These are phyloP conservation scores for Trematomus bernacchii DNA, from an alignment of 2,797 vertebrate genomes.

Conservation along the genomic window DNA sequence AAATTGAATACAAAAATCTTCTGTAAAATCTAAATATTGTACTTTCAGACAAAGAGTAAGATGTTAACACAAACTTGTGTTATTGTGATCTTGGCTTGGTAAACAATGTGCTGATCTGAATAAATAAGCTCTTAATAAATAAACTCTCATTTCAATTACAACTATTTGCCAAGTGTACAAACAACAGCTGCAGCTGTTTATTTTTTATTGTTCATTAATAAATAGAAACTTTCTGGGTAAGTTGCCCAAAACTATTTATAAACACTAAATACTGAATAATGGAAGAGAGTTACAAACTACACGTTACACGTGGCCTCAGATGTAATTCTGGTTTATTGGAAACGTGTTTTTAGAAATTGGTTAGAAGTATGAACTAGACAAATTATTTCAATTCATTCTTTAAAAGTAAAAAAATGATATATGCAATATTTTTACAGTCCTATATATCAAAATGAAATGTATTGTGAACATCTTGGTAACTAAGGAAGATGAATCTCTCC, in stretches of 20 bases:
- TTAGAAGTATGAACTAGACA: no score
- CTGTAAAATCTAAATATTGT: background rate
- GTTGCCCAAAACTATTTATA: constrained; percentile 19
- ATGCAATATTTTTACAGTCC: background rate
- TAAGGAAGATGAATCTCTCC: background rate
- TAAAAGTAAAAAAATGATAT: background rate
- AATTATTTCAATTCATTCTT: no score
- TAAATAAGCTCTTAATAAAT: constrained; percentile 43
- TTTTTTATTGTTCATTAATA: constrained; percentile 48
- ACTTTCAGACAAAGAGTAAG: background rate
- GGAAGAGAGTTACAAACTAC: background rate
- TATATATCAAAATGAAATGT: background rate
- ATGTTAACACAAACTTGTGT: background rate
- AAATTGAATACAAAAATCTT: background rate
- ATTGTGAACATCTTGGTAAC: background rate
- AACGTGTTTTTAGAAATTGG: background rate
- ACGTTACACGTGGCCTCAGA: background rate
- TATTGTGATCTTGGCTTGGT: constrained; percentile 13
- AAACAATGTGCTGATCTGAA: constrained; percentile 19
- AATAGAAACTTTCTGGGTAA: constrained; percentile 11
- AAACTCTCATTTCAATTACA: constrained; percentile 34
- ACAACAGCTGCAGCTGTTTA: constrained; percentile 61
- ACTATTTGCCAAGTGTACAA: constrained; percentile 47
- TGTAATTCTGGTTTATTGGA: background rate
- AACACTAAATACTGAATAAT: constrained; percentile 18